phyloP scores from a whole-genome alignment of 2,888 invertebrate species.

The Meloe dianella region DNA sequence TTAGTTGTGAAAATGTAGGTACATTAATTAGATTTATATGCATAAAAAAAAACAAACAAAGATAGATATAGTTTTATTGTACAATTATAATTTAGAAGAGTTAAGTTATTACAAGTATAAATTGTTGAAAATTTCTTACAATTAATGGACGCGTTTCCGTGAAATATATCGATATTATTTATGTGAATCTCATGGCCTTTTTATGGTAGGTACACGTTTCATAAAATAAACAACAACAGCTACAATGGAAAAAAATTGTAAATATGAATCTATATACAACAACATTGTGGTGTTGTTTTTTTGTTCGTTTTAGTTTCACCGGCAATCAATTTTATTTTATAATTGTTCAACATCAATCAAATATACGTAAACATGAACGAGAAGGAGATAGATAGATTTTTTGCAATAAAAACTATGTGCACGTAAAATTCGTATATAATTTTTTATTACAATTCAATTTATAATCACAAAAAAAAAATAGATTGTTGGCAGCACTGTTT shows the following conservation, averaged over 20 bases:
- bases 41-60: no score
- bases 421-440: no score
- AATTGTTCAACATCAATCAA: conserved; percentile 7
- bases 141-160: conserved; percentile 46
- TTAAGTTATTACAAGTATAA: conserved; percentile 39
- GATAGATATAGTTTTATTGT: neutral
- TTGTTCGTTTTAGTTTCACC: neutral
- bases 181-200: conserved; percentile 39
- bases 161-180: conserved; percentile 46
- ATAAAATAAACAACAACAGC: neutral
- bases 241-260: neutral
- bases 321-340: conserved; percentile 2
- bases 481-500: no score
- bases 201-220: neutral
- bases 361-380: neutral
- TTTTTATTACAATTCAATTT: no score
- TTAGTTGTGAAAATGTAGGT: no score
- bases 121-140: conserved; percentile 42
- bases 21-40: neutral
- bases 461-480: no score
- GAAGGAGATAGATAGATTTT: neutral
- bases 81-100: neutral
- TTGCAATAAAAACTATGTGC: no score
- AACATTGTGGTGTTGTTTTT: neutral
- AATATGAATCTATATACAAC: neutral